Percentiles rank a stretch among this genome's conserved stretches.
Conservation (phyloP, 92 coral and sea anemone species). For the Porites lobata region DNA sequence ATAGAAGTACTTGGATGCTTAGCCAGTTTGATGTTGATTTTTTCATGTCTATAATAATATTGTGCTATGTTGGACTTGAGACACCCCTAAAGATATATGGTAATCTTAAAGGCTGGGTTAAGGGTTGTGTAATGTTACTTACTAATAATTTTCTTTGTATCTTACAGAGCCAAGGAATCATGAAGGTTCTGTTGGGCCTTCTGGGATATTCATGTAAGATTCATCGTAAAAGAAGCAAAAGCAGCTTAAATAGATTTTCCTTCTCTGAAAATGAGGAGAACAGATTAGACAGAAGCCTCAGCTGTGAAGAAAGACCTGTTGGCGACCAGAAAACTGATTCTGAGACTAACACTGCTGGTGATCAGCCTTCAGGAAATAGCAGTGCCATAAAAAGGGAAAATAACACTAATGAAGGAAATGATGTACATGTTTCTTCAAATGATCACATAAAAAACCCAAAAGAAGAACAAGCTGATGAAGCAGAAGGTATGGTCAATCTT, state of each 20-base stretch:
- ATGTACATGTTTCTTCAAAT: neutral
- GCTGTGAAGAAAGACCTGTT: constrained; percentile 14
- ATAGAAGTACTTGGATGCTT: too few relatives aligned
- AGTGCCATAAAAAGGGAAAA: neutral
- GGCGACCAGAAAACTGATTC: constrained; percentile 1
- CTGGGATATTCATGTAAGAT: constrained; percentile 89
- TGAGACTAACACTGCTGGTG: neutral
- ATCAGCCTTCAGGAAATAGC: neutral
- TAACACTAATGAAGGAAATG: neutral
- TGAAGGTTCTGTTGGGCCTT: constrained; percentile 88
- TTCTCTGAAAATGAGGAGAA: constrained; percentile 69
- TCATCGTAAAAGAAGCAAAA: constrained; percentile 82
- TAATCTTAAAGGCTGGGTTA: too few relatives aligned
- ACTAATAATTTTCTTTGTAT: neutral
- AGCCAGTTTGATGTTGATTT: too few relatives aligned
- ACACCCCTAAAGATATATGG: too few relatives aligned
- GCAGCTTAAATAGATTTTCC: constrained; percentile 62
- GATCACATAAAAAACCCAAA: neutral
- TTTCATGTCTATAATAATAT: too few relatives aligned
- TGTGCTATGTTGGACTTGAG: too few relatives aligned
- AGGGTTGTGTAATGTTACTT: neutral
- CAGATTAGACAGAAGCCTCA: constrained; percentile 32
- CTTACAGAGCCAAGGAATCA: constrained; percentile 83
- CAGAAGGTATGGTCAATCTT: neutral
- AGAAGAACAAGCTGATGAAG: neutral